These are phyloP conservation scores for Atrina japonica DNA, from an alignment of 2,888 invertebrate genomes.

Conservation along the genomic window DNA sequence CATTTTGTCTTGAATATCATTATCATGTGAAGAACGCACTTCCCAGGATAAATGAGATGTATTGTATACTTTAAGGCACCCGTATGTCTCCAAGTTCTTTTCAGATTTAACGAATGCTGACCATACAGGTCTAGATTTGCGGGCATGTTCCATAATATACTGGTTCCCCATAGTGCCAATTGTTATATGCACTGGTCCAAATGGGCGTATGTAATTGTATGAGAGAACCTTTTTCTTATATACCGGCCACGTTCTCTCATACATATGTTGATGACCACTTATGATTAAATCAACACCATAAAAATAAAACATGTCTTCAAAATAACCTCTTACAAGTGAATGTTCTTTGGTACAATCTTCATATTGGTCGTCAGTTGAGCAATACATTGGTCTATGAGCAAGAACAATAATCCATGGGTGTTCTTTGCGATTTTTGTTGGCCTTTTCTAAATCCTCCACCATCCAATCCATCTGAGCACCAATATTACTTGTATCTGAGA, in stretches of 20 bases:
- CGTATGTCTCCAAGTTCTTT: conserved; percentile 64
- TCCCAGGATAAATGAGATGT: conserved; percentile 70
- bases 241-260: conserved; percentile 75
- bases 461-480: conserved; percentile 67
- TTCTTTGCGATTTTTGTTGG: conserved; percentile 59
- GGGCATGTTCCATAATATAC: conserved; percentile 59
- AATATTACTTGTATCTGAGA: conserved; percentile 85
- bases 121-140: conserved; percentile 60
- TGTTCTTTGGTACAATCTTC: conserved; percentile 63
- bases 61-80: conserved; percentile 62
- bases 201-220: conserved; percentile 67
- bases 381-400: conserved; percentile 80
- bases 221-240: conserved; percentile 65
- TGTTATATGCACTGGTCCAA: conserved; percentile 70
- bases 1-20: conserved; percentile 64
- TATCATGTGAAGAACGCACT: conserved; percentile 62
- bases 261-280: conserved; percentile 73
- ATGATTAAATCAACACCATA: conserved; percentile 74
- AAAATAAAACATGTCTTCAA: conserved; percentile 72
- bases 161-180: conserved; percentile 68
- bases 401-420: conserved; percentile 78
- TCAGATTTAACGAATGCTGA: conserved; percentile 63
- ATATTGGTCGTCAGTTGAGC: conserved; percentile 73
- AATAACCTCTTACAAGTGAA: conserved; percentile 56
- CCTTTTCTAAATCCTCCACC: conserved; percentile 67